Base-by-base conservation (phyloP, 2,888 invertebrate species). In the Xiphydria camelus region DNA sequence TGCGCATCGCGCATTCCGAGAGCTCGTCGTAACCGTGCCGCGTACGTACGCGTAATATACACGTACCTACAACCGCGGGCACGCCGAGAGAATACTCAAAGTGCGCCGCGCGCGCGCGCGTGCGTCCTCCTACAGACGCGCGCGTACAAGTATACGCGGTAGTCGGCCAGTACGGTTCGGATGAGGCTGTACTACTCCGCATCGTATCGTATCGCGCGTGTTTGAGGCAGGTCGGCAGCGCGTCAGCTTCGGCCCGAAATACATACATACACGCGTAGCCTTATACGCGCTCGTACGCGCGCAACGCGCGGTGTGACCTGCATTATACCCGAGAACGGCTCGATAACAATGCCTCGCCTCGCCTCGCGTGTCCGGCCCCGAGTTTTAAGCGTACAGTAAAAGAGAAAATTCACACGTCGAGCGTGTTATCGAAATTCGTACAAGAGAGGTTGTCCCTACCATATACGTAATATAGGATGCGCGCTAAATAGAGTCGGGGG, bases 201-300 rank as follows among this genome's bases (percentile, higher is more conserved):
- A 5, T 4, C 15, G 38, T 12, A 22, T n/a, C 23, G 34, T 20
- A 4, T 4, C 12, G 25, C 38, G 41, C 38, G 17, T 39, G 49
- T 57, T 68, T 68, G 65, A 68, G 68, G 67, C 65, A 68, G 68
- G 68, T 68, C 68, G 68, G 68, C 57, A 63, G 63, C 56, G 63
- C 57, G 61, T 56, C 58, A 59, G 55, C 18, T 50, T 42, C 44
- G 53, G 53, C 51, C 50, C 49, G 49, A 49, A 21, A 34, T 55
- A 47, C 52, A 22, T 32, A 14, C 19, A 34, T 34, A 41, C 23
- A 34, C 18, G 26, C 12, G n/a, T 7, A 37, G 26, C 19, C 10
- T 9, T 18, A n/a, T 31, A 7, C 15, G 10, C 18, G n/a, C n/a
- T n/a, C n/a, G 19, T 32, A 47, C 34, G 22, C 37, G 34, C 35